Evolutionary conservation across 2,113 vertebrate genomes (phyloP).

Genomic region (Eudyptes chrysolophus): DNA sequence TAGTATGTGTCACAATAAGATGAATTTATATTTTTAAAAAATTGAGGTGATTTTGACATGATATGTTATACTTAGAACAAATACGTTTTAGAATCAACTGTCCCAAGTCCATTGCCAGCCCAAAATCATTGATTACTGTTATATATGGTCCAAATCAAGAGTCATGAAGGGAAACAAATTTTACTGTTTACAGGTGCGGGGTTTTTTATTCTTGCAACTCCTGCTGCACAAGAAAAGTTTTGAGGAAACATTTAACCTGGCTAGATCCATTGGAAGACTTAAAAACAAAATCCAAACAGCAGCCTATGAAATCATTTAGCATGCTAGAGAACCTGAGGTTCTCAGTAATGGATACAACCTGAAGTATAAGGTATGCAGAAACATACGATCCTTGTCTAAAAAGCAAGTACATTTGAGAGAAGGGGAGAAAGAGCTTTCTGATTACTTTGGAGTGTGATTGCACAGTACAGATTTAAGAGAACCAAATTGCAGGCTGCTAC

Average conservation of each 20-base stretch:
- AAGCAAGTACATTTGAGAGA: background rate
- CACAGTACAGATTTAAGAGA: background rate
- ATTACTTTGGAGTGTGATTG: background rate
- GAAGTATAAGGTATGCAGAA: background rate
- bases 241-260: background rate
- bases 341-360: background rate
- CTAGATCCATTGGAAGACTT: background rate
- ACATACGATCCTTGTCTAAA: background rate
- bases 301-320: background rate
- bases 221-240: background rate
- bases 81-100: background rate
- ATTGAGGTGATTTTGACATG: background rate
- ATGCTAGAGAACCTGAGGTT: background rate
- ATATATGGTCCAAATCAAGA: background rate
- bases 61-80: background rate
- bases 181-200: background rate
- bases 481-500: background rate
- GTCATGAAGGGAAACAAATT: background rate
- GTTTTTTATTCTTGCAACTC: background rate
- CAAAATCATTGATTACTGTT: background rate
- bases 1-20: background rate
- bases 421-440: background rate
- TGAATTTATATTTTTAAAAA: background rate
- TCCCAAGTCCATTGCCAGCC: background rate
- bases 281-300: background rate